Evolutionary conservation across 2,797 vertebrate species (phyloP).

Genomic region (Lacerta viridis): DNA sequence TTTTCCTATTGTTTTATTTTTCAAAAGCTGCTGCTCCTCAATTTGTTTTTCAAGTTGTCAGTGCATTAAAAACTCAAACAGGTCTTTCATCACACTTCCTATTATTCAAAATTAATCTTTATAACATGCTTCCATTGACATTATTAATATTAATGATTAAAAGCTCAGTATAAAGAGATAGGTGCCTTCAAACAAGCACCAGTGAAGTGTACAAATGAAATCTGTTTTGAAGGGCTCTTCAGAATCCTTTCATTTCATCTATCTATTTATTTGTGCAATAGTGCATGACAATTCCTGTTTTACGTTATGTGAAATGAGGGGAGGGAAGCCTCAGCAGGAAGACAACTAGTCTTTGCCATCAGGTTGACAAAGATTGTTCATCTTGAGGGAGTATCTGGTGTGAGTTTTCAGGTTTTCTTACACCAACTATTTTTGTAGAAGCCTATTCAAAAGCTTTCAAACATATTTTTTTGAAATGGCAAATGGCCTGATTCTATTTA

Average conservation of each 20-base stretch:
- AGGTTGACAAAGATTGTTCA: slow-evolving; percentile 62
- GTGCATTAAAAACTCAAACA: slow-evolving; percentile 56
- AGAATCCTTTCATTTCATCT: slow-evolving; percentile 53
- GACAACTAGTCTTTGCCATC: slow-evolving; percentile 49
- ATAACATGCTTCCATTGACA: slow-evolving; percentile 60
- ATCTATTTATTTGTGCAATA: slow-evolving; percentile 46
- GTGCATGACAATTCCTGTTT: slow-evolving; percentile 54
- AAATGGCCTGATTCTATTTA: slow-evolving; percentile 74
- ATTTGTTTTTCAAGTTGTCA: slow-evolving; percentile 61
- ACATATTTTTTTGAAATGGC: slow-evolving; percentile 42
- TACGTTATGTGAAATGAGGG: not conserved
- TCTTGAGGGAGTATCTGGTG: slow-evolving; percentile 69
- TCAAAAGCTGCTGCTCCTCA: slow-evolving; percentile 57
- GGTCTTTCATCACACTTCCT: slow-evolving; percentile 65
- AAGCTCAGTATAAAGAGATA: slow-evolving; percentile 52
- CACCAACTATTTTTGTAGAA: slow-evolving; percentile 54
- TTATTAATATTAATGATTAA: slow-evolving; percentile 63
- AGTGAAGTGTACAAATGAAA: slow-evolving; percentile 55
- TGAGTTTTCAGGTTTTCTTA: slow-evolving; percentile 73
- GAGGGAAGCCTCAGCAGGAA: slow-evolving; percentile 52
- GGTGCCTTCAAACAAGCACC: slow-evolving; percentile 55
- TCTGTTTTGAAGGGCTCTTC: slow-evolving; percentile 60
- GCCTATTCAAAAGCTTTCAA: slow-evolving; percentile 71
- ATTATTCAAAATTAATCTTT: slow-evolving; percentile 66
- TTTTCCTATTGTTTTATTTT: slow-evolving; percentile 57